A percentile compares a stretch with the other conserved stretches of the same genome.
These are phyloP conservation scores for Pedetes capensis DNA, from an alignment of 2,113 vertebrate genomes.

Conservation along the genomic window DNA sequence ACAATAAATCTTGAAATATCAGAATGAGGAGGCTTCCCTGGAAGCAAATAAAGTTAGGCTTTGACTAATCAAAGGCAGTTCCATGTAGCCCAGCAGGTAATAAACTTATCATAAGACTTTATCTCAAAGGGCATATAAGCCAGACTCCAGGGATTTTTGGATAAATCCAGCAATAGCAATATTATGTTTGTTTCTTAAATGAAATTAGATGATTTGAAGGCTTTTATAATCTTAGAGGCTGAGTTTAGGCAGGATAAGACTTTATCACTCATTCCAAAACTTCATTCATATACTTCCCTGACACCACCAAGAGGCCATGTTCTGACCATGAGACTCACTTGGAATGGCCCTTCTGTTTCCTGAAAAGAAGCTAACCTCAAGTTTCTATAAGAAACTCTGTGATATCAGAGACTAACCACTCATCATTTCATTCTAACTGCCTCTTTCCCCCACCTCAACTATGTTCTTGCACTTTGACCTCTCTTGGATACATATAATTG, in stretches of 20 bases:
- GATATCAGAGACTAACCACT: neutral
- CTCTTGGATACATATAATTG: neutral
- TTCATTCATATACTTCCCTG: neutral
- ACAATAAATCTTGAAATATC: slow-evolving; percentile 4
- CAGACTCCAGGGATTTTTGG: neutral
- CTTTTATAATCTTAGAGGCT: neutral
- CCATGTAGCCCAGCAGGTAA: neutral
- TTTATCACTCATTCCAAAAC: neutral
- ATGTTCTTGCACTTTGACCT: neutral
- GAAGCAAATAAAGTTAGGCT: neutral
- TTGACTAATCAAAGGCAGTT: slow-evolving; percentile 14
- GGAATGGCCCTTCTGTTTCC: slow-evolving; percentile 15
- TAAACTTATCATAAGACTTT: neutral
- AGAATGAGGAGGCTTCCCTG: neutral
- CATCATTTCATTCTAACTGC: neutral
- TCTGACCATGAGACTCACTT: neutral
- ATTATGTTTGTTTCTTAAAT: neutral
- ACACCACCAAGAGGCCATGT: neutral
- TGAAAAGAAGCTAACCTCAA: neutral
- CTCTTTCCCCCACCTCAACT: neutral
- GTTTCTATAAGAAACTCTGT: neutral
- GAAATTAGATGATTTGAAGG: neutral
- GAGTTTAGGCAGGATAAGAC: neutral
- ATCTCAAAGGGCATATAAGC: slow-evolving; percentile 5
- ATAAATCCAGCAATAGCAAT: slow-evolving; percentile 15